Evolutionary conservation across 1,140 invertebrate species (phyloP), one percentile per base, ranked within the genome.

Genomic region (Drosophila ercepeae): DNA sequence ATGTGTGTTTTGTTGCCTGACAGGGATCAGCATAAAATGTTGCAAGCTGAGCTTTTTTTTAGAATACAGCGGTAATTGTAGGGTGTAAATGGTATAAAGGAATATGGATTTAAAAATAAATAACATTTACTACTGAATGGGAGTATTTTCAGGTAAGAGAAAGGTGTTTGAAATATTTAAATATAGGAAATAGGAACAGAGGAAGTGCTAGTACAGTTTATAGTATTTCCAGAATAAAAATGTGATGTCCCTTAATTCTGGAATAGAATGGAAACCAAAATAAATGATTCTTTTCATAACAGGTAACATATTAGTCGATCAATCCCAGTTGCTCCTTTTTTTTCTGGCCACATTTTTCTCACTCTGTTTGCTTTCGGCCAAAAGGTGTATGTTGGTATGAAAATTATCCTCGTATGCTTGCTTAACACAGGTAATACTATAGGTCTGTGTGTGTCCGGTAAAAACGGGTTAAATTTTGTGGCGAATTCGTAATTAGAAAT

Each of bases 1-100:
- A 90, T 90, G 89, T 90, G 89, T 90, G 89, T 90, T 90, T 90
- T 90, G 89, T 90, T 89, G 76, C 84, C 89, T 90, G 89, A 90
- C 89, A 90, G 89, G 89, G 89, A 90, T 90, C 89, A 90, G 89
- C 89, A 90, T 90, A 90, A 90, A 90, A 90, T 90, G 89, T 90
- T 90, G 89, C 89, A 89, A 90, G 81, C 89, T 90, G 89, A 89
- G 89, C 84, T 79, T 88, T 86, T 83, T 75, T 67, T 74, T 32
- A 55, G 19, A 46, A 49, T 46, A 60, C 34, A 45, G 32, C 44
- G 32, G 54, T 69, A 64, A 53, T 73, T 63, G 50, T 16, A 60
- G 54, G 67, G 67, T 71, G 67, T 48, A 50, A 60, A 55, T 50
- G 70, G 48, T 74, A 65, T 51, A 27, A 16, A 7, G 16, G 48